Evolutionary conservation across 2,888 invertebrate species (phyloP).

Genomic region (Apamea crenata): DNA sequence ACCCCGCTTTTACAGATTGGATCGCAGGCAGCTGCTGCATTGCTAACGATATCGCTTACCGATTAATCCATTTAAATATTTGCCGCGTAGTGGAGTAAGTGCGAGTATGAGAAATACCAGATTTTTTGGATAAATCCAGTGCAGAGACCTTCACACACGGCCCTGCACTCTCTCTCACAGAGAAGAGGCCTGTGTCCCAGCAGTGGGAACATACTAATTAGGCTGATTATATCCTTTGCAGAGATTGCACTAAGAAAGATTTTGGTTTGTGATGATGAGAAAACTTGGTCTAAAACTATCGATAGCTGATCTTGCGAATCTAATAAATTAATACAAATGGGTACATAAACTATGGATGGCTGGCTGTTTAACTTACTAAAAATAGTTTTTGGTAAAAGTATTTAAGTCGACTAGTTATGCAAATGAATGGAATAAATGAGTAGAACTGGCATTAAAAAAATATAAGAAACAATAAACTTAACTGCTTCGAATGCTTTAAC

Average conservation of each 20-base stretch:
- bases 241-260: background rate
- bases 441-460: background rate
- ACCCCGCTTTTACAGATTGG: conserved; percentile 19
- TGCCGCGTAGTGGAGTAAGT: no score
- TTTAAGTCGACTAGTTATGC: conserved; percentile 17
- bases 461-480: background rate
- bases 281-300: background rate
- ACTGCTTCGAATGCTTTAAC: conserved; percentile 4
- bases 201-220: background rate
- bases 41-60: background rate
- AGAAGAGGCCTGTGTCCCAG: background rate
- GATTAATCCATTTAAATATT: conserved; percentile 4
- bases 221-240: background rate
- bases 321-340: no score
- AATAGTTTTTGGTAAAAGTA: conserved; percentile 12
- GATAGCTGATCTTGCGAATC: background rate
- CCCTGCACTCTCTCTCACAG: background rate
- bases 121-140: background rate
- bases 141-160: background rate
- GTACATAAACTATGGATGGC: background rate
- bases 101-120: background rate
- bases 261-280: background rate
- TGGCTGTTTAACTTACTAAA: background rate
- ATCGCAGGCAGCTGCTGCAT: background rate
- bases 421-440: conserved; percentile 17